These are phyloP conservation scores for Parazoanthus swiftii DNA, from an alignment of 92 coral and sea anemone genomes.

Conservation along the genomic window DNA sequence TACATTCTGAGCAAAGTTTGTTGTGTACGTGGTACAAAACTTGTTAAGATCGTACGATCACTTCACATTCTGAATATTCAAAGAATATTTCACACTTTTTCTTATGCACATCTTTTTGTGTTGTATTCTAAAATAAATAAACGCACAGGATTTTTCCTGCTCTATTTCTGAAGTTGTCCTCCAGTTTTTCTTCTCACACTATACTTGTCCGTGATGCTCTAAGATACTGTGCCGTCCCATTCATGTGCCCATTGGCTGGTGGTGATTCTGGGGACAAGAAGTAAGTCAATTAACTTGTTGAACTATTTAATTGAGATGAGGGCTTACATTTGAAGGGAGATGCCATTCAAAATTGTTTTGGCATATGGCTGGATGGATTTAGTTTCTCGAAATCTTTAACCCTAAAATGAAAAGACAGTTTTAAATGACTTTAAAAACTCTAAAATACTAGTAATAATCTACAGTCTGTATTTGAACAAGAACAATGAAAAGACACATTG, in stretches of 20 bases:
- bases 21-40: conserved; percentile 42
- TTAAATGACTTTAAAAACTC: too few species aligned
- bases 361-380: too few species aligned
- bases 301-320: neutral
- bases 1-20: neutral
- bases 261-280: conserved; percentile 6
- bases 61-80: conserved; percentile 13
- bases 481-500: too few species aligned
- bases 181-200: conserved; percentile 4
- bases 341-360: too few species aligned
- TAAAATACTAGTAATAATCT: too few species aligned
- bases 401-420: too few species aligned
- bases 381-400: too few species aligned
- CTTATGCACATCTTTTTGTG: neutral
- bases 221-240: conserved; percentile 21
- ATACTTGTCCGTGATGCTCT: conserved; percentile 41
- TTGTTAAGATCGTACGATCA: conserved; percentile 27
- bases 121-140: conserved; percentile 8
- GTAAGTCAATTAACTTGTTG: neutral
- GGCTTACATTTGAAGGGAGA: too few species aligned
- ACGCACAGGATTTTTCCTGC: neutral
- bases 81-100: neutral
- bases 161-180: neutral
- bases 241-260: conserved; percentile 11
- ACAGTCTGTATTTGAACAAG: too few species aligned